These are phyloP conservation scores for Epinotia bilunana DNA, from an alignment of 2,888 invertebrate genomes.

Conservation along the genomic window DNA sequence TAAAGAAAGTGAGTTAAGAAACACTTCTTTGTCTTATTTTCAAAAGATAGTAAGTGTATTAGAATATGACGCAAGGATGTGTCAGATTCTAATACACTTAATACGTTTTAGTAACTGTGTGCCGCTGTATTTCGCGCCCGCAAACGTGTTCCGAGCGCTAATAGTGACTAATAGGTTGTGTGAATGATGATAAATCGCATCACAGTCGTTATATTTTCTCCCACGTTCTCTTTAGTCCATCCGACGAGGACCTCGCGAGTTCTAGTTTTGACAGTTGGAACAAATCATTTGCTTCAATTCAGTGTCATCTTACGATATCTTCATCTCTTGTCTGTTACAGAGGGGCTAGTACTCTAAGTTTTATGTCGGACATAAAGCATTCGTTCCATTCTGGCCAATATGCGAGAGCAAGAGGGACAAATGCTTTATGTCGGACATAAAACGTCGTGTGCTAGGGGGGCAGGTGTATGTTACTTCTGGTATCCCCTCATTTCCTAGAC, in stretches of 20 bases:
- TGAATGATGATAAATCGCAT: slow-evolving; percentile 35
- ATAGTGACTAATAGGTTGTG: slow-evolving; percentile 34
- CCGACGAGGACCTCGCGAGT: neutral
- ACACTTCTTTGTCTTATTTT: neutral
- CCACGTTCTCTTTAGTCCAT: slow-evolving; percentile 4
- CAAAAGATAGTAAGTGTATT: slow-evolving; percentile 1
- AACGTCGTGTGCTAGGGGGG: no score
- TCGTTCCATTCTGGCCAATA: no score
- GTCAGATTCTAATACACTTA: no score
- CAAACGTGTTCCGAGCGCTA: slow-evolving; percentile 32
- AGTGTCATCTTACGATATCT: no score
- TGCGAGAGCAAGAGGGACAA: no score
- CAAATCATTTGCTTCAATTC: neutral
- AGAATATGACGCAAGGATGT: neutral
- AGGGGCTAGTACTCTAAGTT: no score
- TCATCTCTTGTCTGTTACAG: no score
- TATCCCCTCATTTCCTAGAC: no score
- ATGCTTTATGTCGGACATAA: no score
- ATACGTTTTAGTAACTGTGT: neutral
- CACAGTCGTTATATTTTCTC: slow-evolving; percentile 15
- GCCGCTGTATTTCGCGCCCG: slow-evolving; percentile 15
- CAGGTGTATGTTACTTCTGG: no score
- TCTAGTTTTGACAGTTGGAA: neutral
- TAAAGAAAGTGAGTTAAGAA: slow-evolving; percentile 28
- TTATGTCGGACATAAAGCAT: no score